These are phyloP conservation scores for Germaria angustata DNA, from an alignment of 2,888 invertebrate species.

Conservation along the genomic window DNA sequence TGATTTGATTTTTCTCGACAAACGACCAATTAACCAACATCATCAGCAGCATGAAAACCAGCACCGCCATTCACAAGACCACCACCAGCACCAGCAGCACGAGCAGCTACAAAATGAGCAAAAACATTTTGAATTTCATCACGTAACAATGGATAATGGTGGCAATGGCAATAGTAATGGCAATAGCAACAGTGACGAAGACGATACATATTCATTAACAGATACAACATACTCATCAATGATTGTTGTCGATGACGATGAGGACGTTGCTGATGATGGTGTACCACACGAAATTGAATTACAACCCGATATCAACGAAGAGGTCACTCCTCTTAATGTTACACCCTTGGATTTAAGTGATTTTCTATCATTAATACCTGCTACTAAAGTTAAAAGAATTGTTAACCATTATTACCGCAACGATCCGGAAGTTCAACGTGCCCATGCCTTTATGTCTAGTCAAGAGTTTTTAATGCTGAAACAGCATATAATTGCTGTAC, in stretches of 20 bases:
- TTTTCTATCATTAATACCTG: slow-evolving; percentile 76
- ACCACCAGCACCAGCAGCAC: slow-evolving; percentile 26
- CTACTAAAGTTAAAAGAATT: slow-evolving; percentile 74
- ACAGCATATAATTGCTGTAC: slow-evolving; percentile 72
- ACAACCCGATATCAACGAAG: slow-evolving; percentile 63
- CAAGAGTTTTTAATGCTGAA: slow-evolving; percentile 72
- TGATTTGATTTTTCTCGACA: slow-evolving; percentile 75
- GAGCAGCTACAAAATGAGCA: slow-evolving; percentile 39
- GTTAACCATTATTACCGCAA: slow-evolving; percentile 75
- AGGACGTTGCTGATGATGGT: slow-evolving; percentile 56
- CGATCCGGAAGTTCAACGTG: slow-evolving; percentile 76
- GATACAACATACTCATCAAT: slow-evolving; percentile 54
- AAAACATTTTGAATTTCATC: slow-evolving; percentile 55
- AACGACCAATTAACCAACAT: slow-evolving; percentile 65
- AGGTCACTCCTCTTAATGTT: slow-evolving; percentile 47
- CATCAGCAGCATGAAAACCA: slow-evolving; percentile 38
- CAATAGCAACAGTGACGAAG: slow-evolving; percentile 37
- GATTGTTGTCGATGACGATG: slow-evolving; percentile 26
- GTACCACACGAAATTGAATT: slow-evolving; percentile 67
- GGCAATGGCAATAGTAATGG: slow-evolving; percentile 33
- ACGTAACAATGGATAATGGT: slow-evolving; percentile 48
- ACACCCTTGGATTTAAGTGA: slow-evolving; percentile 76
- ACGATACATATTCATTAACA: slow-evolving; percentile 62
- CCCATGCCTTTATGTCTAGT: slow-evolving; percentile 74
- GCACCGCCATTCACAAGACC: slow-evolving; percentile 39